Conservation (phyloP, 2,113 vertebrate species). For the Indicator maculatus region DNA sequence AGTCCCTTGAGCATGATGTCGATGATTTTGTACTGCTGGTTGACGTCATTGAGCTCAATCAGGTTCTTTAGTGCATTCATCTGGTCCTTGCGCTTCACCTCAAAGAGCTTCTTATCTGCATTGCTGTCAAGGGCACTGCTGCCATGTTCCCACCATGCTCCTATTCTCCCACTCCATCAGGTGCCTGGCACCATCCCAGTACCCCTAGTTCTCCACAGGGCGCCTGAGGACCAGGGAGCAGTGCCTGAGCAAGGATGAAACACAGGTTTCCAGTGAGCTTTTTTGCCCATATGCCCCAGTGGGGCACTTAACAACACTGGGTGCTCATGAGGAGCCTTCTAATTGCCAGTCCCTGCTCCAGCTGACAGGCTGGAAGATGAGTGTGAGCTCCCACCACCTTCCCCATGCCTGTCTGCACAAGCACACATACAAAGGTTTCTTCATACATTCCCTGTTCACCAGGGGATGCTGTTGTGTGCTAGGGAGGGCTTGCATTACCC, state of each 20-base stretch:
- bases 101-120: slow-evolving; percentile 96
- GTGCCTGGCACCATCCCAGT: neutral
- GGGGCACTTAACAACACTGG: neutral
- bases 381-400: neutral
- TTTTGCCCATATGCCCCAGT: neutral
- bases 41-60: slow-evolving; percentile 93
- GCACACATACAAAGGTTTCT: neutral
- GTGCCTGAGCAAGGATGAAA: neutral
- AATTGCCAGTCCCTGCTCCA: neutral
- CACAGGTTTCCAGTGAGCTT: neutral
- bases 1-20: slow-evolving; percentile 99
- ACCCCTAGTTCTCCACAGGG: neutral
- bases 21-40: slow-evolving; percentile 99
- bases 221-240: neutral
- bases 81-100: slow-evolving; percentile 96
- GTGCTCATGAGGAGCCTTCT: neutral
- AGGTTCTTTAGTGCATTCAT: slow-evolving; percentile 94
- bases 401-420: neutral
- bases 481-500: neutral
- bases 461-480: neutral
- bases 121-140: slow-evolving; percentile 17
- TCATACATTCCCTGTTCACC: neutral
- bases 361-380: neutral
- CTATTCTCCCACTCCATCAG: rapidly evolving
- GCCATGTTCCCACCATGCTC: neutral